Conservation (phyloP, 2,888 invertebrate genomes). For the Drosophila subquinaria region DNA sequence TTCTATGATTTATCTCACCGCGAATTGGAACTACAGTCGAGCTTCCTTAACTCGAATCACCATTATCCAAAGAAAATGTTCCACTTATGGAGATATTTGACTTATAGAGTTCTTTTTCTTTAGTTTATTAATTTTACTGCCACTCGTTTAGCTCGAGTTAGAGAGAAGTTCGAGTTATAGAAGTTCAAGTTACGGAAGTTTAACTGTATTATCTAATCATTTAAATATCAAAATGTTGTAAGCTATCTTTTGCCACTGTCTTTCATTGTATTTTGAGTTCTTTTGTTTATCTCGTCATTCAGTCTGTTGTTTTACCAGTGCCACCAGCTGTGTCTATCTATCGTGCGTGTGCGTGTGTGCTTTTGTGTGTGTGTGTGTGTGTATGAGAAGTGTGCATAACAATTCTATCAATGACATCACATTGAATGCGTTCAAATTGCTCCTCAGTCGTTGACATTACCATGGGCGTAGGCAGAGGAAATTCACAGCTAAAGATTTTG, state of each 20-base stretch:
- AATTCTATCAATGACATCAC: conserved; percentile 64
- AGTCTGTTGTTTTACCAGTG: conserved; percentile 52
- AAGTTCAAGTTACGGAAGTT: no score
- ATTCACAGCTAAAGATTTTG: background rate
- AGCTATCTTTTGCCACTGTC: conserved; percentile 14
- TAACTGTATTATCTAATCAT: background rate
- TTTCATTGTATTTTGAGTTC: conserved; percentile 6
- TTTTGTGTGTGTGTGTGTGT: conserved; percentile 7
- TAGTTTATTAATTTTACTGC: no score
- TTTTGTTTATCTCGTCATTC: conserved; percentile 37
- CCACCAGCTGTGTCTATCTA: conserved; percentile 40
- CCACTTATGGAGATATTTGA: no score
- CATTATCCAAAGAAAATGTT: no score
- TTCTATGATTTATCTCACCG: background rate
- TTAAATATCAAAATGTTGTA: background rate
- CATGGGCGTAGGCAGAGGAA: background rate
- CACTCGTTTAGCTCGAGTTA: no score
- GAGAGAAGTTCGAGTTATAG: no score
- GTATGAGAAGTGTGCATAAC: conserved; percentile 25
- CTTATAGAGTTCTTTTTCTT: no score
- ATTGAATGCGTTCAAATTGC: conserved; percentile 61
- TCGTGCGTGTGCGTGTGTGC: background rate
- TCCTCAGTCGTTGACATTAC: conserved; percentile 26
- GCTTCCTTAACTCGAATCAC: no score
- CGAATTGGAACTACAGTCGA: background rate